Evolutionary conservation across 2,888 invertebrate species (phyloP).

Genomic region (Drosophila trichaetosa): DNA sequence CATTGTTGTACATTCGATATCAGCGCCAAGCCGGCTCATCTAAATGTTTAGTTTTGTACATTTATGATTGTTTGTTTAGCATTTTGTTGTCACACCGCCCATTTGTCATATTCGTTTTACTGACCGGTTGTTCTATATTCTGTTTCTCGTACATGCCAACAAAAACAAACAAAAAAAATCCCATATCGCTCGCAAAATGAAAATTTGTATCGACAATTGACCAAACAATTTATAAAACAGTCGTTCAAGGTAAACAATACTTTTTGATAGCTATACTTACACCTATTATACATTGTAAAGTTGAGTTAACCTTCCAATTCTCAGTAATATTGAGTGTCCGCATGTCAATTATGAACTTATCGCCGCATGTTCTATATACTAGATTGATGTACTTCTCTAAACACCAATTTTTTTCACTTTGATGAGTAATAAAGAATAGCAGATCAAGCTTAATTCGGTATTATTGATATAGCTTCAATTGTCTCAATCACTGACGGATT

Average conservation of each 20-base stretch:
- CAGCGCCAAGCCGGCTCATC: conserved; percentile 44
- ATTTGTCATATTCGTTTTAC: conserved; percentile 47
- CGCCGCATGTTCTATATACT: conserved; percentile 25
- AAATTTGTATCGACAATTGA: conserved; percentile 32
- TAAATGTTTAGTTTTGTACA: conserved; percentile 37
- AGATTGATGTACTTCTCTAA: conserved; percentile 2
- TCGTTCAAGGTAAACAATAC: conserved; percentile 75
- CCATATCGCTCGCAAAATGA: conserved; percentile 43
- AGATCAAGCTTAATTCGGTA: conserved; percentile 1
- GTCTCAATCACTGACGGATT: conserved; percentile 3
- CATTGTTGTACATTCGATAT: conserved; percentile 53
- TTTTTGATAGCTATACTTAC: conserved; percentile 10
- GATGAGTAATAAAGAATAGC: neutral
- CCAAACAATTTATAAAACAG: conserved; percentile 45
- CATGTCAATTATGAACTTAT: conserved; percentile 8
- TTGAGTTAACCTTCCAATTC: conserved; percentile 1
- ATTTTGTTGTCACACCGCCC: conserved; percentile 38
- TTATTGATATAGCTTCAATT: conserved; percentile 20
- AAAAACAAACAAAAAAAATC: conserved; percentile 7
- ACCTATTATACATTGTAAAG: conserved; percentile 1
- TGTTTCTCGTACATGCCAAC: conserved; percentile 68
- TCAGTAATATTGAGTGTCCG: conserved; percentile 1
- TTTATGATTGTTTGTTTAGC: conserved; percentile 48
- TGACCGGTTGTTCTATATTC: conserved; percentile 65
- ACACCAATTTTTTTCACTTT: conserved; percentile 6